Evolutionary conservation across 35 echinoderm and acorn worm species (phyloP).

Genomic region (Ophiothrix spiculata): DNA sequence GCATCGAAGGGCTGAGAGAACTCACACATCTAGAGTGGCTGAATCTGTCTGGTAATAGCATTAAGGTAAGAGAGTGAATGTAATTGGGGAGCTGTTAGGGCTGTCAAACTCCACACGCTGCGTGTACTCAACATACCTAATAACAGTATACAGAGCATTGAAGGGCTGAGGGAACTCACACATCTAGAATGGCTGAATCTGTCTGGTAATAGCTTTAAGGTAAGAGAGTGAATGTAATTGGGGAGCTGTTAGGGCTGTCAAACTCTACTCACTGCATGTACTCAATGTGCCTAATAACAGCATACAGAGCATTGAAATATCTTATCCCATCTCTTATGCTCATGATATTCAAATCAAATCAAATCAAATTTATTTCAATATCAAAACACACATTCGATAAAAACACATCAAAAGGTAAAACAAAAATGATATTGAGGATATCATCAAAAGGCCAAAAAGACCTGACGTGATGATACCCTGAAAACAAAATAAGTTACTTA

Average conservation of each 20-base stretch:
- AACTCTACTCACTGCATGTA: conserved; percentile 63
- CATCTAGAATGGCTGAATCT: conserved; percentile 95
- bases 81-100: too few species aligned
- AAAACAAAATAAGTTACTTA: too few species aligned
- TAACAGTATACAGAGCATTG: conserved; percentile 98
- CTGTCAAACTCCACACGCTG: conserved; percentile 61
- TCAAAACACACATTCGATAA: too few species aligned
- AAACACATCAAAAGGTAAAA: too few species aligned
- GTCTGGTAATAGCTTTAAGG: conserved; percentile 98
- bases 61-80: too few species aligned
- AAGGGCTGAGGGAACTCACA: conserved; percentile 81
- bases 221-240: too few species aligned
- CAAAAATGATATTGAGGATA: too few species aligned
- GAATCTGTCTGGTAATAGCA: conserved; percentile 92
- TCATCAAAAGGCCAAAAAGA: too few species aligned
- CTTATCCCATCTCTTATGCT: too few species aligned
- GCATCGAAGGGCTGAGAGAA: conserved; percentile 93
- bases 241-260: conserved; percentile 67
- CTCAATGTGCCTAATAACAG: conserved; percentile 98
- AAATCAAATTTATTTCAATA: too few species aligned
- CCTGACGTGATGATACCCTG: too few species aligned
- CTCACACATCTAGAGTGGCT: conserved; percentile 86
- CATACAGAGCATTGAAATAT: conserved; percentile 94
- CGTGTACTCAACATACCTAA: conserved; percentile 91
- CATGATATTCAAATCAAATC: too few species aligned